These are phyloP conservation scores for Tadarida brasiliensis DNA, from an alignment of 2,797 vertebrate species.

Conservation along the genomic window DNA sequence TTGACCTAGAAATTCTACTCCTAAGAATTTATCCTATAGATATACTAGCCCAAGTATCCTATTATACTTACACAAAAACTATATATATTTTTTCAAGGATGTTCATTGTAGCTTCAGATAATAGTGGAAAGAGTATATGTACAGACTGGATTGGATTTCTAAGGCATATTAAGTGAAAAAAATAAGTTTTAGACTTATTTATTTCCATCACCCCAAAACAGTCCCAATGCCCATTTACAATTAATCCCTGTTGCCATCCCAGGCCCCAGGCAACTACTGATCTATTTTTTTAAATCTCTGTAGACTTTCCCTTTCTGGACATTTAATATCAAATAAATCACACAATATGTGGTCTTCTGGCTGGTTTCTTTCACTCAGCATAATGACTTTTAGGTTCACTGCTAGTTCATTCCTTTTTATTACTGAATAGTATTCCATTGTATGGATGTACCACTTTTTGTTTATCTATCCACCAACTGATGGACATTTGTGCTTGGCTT, in stretches of 20 bases:
- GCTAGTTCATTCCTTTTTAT: background rate
- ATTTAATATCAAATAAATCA: background rate
- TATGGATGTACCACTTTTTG: background rate
- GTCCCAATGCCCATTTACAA: background rate
- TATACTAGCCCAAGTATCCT: background rate
- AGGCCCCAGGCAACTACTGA: background rate
- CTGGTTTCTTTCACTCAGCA: background rate
- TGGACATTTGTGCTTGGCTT: background rate
- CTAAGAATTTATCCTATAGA: background rate
- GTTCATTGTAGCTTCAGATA: background rate
- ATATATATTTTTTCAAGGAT: background rate
- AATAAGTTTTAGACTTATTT: constrained; percentile 3
- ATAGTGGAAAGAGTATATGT: background rate
- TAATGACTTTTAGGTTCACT: background rate
- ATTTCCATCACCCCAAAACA: background rate
- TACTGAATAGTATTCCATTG: background rate
- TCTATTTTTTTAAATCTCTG: background rate
- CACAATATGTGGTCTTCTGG: background rate
- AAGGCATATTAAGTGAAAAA: constrained; percentile 1
- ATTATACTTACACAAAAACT: background rate
- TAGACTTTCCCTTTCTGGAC: background rate
- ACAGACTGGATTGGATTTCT: background rate
- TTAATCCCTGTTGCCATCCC: background rate
- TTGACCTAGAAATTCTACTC: background rate
- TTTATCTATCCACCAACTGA: background rate